phyloP scores from a whole-genome alignment of 1,140 invertebrate genomes.

The Monomorium pharaonis region DNA sequence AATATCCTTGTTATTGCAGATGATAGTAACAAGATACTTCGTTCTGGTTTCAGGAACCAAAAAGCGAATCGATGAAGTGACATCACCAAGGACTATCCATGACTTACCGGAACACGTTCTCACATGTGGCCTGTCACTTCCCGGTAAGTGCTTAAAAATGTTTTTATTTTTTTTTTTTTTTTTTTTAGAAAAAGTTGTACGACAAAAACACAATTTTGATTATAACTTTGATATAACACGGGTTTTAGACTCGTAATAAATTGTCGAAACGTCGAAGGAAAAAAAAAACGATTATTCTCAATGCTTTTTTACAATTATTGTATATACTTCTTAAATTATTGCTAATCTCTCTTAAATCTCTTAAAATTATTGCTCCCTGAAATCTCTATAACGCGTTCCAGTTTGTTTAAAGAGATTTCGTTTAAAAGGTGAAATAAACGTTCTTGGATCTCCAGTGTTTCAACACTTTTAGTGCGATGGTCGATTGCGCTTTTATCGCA shows the following conservation, averaged over 20 bases:
- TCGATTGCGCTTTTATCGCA: background rate
- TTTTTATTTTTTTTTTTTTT: no score
- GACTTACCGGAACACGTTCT: conserved; percentile 82
- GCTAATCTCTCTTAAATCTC: no score
- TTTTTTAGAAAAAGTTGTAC: background rate
- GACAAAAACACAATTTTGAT: background rate
- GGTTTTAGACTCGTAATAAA: background rate
- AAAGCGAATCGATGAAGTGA: conserved; percentile 80
- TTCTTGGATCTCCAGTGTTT: conserved; percentile 7
- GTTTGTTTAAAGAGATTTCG: background rate
- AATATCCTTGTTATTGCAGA: conserved; percentile 18
- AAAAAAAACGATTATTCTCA: background rate
- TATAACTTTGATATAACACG: background rate
- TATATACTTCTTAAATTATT: background rate
- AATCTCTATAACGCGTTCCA: background rate
- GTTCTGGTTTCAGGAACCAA: conserved; percentile 80
- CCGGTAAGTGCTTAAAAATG: conserved; percentile 76
- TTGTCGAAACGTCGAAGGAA: background rate
- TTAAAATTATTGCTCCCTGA: background rate
- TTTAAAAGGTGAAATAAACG: background rate
- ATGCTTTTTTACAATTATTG: background rate
- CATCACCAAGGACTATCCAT: conserved; percentile 81
- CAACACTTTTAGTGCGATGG: background rate
- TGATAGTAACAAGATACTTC: conserved; percentile 64
- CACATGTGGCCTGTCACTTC: conserved; percentile 81